Base-by-base conservation (phyloP, 2,797 vertebrate genomes). In the Graptemys geographica region DNA sequence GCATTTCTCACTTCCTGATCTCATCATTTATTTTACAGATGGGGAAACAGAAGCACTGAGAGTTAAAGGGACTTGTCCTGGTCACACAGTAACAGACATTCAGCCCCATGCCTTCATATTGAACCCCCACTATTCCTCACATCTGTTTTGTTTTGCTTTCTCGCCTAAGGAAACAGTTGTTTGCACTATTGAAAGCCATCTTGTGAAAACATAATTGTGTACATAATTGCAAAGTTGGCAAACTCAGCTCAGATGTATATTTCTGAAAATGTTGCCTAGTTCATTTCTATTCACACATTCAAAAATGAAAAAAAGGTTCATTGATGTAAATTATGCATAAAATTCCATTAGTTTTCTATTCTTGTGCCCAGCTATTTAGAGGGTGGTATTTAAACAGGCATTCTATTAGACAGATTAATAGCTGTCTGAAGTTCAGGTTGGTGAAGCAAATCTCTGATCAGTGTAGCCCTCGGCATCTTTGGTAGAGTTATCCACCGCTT, bases 391-490 rank as follows among this genome's bases (percentile, higher is more conserved):
- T 86, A 72, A 7, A 72, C 25, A 76, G 84, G 31, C 79, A 11
- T 4, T 80, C 83, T 83, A 95, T 96, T 72, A 92, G 27, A 83
- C n/a, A 84, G 79, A 92, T 65, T 6, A 90, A 53, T 11, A 88
- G 76, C 31, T 95, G 23, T 90, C 95, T 94, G 85, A 96, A 93
- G 86, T 52, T 18, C 7, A 41, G 47, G 76, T 93, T 95, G 86
- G 92, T 86, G 83, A 84, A 1, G 2, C 72, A 95, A 79, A 80
- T 52, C 80, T 95, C 87, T 91, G 88, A 88, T 88, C 81, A 90
- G 8, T 10, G 1, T 62, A 47, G 59, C 74, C 87, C 41, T 55
- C 59, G 53, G 16, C 86, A 37, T 23, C 79, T 96, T 94, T 91
- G 91, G 62, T 65, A n/a, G 16, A 65, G 18, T 81, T 94, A 81